Evolutionary conservation across 1,140 invertebrate genomes (phyloP).

Genomic region (Campoletis sonorensis): DNA sequence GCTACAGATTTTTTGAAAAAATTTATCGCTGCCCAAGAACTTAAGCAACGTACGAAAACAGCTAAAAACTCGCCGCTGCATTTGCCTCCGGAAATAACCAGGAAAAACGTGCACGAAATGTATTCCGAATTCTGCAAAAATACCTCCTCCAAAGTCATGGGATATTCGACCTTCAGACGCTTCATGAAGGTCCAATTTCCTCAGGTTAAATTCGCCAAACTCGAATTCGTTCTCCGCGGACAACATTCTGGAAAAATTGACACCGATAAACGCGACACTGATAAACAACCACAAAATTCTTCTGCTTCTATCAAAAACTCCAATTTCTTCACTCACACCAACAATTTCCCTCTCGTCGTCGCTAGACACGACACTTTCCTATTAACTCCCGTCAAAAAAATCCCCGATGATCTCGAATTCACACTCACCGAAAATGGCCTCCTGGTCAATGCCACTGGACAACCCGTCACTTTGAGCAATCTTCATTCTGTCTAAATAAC

Average conservation of each 20-base stretch:
- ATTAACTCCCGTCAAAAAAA: constrained; percentile 62
- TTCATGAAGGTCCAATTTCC: constrained; percentile 90
- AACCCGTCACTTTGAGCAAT: constrained; percentile 59
- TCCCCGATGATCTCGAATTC: constrained; percentile 60
- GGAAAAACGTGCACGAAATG: constrained; percentile 84
- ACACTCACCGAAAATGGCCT: constrained; percentile 61
- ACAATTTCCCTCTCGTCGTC: constrained; percentile 64
- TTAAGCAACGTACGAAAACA: constrained; percentile 67
- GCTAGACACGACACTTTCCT: constrained; percentile 61
- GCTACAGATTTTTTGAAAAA: constrained; percentile 86
- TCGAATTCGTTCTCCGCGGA: constrained; percentile 76
- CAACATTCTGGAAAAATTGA: constrained; percentile 69
- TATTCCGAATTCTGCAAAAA: constrained; percentile 85
- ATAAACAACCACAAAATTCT: no score
- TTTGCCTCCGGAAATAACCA: constrained; percentile 82
- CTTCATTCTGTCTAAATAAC: constrained; percentile 48
- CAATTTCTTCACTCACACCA: constrained; percentile 54
- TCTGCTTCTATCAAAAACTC: constrained; percentile 22
- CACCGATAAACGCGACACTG: constrained; percentile 74
- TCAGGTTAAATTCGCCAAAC: constrained; percentile 85
- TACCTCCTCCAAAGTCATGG: constrained; percentile 84
- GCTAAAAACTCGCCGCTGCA: constrained; percentile 79
- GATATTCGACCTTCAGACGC: constrained; percentile 86
- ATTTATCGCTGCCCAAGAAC: constrained; percentile 81
- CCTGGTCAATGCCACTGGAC: constrained; percentile 59